A percentile compares a stretch with the other conserved stretches of the same genome.
Conservation (phyloP, 2,113 vertebrate genomes). For the Phalacrocorax brasilianus region DNA sequence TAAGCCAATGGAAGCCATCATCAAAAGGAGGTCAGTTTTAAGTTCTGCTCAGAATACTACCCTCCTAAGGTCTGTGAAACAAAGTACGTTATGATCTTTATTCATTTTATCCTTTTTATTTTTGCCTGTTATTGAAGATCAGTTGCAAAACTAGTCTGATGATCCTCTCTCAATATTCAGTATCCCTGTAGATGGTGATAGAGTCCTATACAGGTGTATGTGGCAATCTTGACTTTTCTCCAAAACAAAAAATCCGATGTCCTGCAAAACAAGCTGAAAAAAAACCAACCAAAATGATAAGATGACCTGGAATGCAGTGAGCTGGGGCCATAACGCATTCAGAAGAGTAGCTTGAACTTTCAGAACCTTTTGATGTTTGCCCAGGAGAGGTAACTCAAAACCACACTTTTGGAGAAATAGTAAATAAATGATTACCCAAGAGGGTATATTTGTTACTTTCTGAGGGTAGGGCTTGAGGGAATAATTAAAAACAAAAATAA, state of each 20-base stretch:
- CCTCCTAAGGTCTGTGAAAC: not conserved
- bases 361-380: not conserved
- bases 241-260: not conserved
- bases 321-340: not conserved
- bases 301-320: not conserved
- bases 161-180: not conserved
- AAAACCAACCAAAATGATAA: not conserved
- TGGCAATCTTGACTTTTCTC: not conserved
- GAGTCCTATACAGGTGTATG: not conserved
- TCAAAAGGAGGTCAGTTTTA: not conserved
- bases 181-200: not conserved
- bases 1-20: not conserved
- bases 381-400: not conserved
- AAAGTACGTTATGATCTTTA: not conserved
- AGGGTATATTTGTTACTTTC: not conserved
- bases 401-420: not conserved
- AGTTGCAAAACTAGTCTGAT: not conserved
- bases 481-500: not conserved
- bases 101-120: not conserved
- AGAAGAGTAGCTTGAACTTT: not conserved
- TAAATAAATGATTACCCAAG: slow-evolving; percentile 6
- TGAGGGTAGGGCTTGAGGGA: not conserved
- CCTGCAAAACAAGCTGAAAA: not conserved
- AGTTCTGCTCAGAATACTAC: not conserved
- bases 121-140: not conserved